Conservation (phyloP, 2,113 vertebrate genomes). For the Salminus brasiliensis region DNA sequence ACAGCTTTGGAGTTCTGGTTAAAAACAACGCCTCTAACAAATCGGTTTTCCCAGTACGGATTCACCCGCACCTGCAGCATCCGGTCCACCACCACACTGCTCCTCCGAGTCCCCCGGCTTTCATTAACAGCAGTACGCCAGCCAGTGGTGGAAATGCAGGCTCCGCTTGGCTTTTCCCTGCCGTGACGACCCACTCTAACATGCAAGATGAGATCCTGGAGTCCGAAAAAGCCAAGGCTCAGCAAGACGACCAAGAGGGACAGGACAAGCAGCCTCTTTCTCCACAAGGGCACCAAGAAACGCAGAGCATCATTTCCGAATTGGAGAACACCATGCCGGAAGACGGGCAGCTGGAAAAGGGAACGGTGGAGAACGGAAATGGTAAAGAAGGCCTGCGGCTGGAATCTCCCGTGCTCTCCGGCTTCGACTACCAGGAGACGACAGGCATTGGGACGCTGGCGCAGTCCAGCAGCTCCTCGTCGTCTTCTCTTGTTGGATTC, state of each 20-base stretch:
- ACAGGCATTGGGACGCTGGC: conserved; percentile 89
- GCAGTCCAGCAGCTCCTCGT: conserved; percentile 89
- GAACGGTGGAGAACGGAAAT: conserved; percentile 83
- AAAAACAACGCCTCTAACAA: conserved; percentile 98
- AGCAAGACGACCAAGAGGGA: conserved; percentile 91
- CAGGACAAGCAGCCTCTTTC: conserved; percentile 94
- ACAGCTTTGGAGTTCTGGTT: conserved; percentile 99
- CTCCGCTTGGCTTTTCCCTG: conserved; percentile 95
- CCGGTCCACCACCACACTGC: conserved; percentile 93
- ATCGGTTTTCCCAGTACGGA: conserved; percentile 96
- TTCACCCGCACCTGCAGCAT: conserved; percentile 97
- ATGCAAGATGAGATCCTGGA: conserved; percentile 99
- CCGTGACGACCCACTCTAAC: conserved; percentile 89
- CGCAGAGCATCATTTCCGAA: conserved; percentile 86
- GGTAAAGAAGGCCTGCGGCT: conserved; percentile 94
- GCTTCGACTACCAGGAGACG: conserved; percentile 96
- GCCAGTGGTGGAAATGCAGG: conserved; percentile 91
- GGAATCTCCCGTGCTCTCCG: conserved; percentile 91
- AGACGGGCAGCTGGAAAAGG: conserved; percentile 85
- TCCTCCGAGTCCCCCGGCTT: conserved; percentile 92
- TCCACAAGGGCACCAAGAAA: conserved; percentile 89
- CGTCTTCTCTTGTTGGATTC: conserved; percentile 93
- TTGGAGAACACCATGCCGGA: conserved; percentile 87
- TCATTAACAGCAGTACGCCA: conserved; percentile 95
- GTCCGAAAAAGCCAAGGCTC: conserved; percentile 94